Conservation (phyloP, 2,113 vertebrate species). For the Lathamus discolor region DNA sequence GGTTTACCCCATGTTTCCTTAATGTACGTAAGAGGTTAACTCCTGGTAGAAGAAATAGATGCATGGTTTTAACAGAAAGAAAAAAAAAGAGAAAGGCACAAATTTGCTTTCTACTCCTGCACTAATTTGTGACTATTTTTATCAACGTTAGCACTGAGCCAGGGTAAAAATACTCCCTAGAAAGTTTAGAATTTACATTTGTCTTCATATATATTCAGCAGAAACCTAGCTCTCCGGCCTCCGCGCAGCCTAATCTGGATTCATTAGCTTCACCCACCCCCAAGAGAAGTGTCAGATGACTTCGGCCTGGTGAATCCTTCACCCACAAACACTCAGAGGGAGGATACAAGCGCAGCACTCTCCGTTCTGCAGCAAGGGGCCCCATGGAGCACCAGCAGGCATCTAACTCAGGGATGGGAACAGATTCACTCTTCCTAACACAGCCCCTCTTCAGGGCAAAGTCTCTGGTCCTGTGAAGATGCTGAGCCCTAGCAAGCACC, state of each 20-base stretch:
- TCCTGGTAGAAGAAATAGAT: background rate
- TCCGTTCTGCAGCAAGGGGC: background rate
- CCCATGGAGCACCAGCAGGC: background rate
- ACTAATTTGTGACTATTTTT: slow-evolving; percentile 72
- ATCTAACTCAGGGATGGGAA: background rate
- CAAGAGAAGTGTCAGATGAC: slow-evolving; percentile 57
- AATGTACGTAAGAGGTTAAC: slow-evolving; percentile 36
- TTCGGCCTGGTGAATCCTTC: slow-evolving; percentile 38
- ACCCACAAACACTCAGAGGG: background rate
- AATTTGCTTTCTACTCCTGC: slow-evolving; percentile 61
- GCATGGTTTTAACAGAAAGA: background rate
- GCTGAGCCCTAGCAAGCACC: background rate
- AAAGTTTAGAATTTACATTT: slow-evolving; percentile 69
- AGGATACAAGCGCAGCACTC: background rate
- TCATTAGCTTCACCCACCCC: slow-evolving; percentile 65
- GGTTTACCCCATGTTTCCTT: background rate
- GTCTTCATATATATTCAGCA: slow-evolving; percentile 63
- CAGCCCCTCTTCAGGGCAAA: background rate
- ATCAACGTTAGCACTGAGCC: slow-evolving; percentile 54
- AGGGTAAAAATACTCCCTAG: slow-evolving; percentile 67
- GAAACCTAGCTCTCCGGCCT: slow-evolving; percentile 38
- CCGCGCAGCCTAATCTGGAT: slow-evolving; percentile 44
- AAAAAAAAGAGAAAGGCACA: background rate
- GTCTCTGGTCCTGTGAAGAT: accelerated
- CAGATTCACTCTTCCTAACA: background rate